Base-by-base conservation (phyloP, 2,113 vertebrate species). In the Heloderma charlesbogerti region DNA sequence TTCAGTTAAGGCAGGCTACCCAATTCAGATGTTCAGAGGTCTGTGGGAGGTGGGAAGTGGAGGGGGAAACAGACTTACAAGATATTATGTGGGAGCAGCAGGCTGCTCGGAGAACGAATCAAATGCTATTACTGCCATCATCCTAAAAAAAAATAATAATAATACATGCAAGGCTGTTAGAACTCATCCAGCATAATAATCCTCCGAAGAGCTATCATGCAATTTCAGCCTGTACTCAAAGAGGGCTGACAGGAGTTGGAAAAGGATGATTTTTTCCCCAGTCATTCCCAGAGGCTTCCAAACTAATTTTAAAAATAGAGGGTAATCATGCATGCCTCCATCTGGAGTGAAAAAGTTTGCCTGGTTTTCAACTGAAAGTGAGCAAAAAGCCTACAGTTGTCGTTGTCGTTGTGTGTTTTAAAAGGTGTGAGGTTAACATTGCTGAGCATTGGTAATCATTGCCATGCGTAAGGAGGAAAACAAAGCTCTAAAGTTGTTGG, bases 1-100 rank as follows among this genome's bases (percentile, higher is more conserved):
- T 69, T 12, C 67, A 89, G 66, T 31, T 29, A 85, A 20, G 48
- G n/a, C 83, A 43, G 37, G 12, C 6, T 63, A n/a, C 80, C 0
- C 0, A 9, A 80, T 95, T 90, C 84, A n/a, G 29, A 5, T 27
- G 84, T 93, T 91, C 18, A n/a, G n/a, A n/a, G 16, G 75, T 85
- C 57, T 93, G 37, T 1, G 2, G 54, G 27, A 31, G 1, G 1
- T 31, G 22, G 51, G 84, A 86, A 18, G 60, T 63, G 67, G 67
- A 67, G 45, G 40, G 4, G 40, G 4, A 94, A 94, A 88, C 0
- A 0, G 2, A 18, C 25, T 86, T 87, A 34, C 16, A 29, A 63
- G 89, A 67, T 40, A 57, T 88, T 0, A 1, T 71, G 31, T 71
- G 71, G 84, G 87, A 91, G 85, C n/a, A 92, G 81, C 43, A n/a